A percentile compares a stretch with the other conserved stretches of the same genome.
phyloP scores from a whole-genome alignment of 2,797 vertebrate genomes.

The Myotis myotis region DNA sequence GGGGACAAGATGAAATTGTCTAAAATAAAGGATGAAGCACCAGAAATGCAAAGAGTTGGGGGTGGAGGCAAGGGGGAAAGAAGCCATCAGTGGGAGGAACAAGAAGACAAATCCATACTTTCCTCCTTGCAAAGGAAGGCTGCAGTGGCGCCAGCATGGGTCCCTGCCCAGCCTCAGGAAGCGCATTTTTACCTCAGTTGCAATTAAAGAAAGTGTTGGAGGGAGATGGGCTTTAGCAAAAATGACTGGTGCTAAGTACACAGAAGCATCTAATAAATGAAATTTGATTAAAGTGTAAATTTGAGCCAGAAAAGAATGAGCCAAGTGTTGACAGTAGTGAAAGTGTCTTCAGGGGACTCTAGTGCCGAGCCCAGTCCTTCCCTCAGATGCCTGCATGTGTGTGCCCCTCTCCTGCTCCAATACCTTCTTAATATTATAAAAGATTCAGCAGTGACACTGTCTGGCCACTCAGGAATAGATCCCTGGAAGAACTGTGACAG shows the following conservation, averaged over 20 bases:
- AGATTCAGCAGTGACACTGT: neutral
- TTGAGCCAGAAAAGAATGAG: neutral
- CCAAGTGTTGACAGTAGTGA: constrained; percentile 33
- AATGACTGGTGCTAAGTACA: constrained; percentile 8
- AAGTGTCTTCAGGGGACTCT: neutral
- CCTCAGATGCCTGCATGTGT: neutral
- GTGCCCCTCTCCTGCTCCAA: neutral
- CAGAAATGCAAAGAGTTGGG: neutral
- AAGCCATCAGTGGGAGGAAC: rapidly evolving
- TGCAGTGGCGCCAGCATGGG: neutral
- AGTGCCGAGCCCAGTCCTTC: neutral
- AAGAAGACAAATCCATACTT: neutral
- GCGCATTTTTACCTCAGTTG: neutral
- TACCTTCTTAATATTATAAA: neutral
- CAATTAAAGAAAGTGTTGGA: constrained; percentile 34
- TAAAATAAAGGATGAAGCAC: neutral
- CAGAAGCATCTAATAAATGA: constrained; percentile 20
- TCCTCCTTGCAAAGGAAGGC: neutral
- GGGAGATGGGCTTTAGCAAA: constrained; percentile 28
- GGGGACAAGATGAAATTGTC: neutral
- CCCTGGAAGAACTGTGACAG: neutral
- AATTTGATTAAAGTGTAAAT: constrained; percentile 47
- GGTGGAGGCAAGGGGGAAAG: rapidly evolving
- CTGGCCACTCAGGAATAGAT: neutral
- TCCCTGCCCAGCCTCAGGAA: neutral